A percentile compares a stretch with the other conserved stretches of the same genome.
Conservation (phyloP, 1,140 invertebrate genomes). For the Mesaphorura yosii region DNA sequence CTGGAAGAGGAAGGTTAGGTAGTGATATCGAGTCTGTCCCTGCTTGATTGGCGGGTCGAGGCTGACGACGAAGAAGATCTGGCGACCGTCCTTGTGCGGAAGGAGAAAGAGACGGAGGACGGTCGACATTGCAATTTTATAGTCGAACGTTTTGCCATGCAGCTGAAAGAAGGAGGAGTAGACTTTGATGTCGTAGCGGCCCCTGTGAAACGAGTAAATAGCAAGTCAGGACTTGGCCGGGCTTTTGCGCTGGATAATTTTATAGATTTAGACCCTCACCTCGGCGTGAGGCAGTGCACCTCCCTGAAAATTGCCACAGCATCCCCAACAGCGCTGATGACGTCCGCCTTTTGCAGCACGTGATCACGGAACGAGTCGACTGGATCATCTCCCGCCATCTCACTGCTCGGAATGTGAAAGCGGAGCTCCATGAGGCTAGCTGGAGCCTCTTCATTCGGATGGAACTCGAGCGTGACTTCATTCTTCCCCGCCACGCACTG, state of each 20-base stretch:
- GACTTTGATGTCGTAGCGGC: slow-evolving; percentile 98
- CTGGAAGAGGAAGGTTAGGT: slow-evolving; percentile 84
- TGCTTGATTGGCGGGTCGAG: slow-evolving; percentile 99
- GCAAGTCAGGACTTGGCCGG: neutral
- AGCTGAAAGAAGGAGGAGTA: slow-evolving; percentile 96
- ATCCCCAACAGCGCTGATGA: slow-evolving; percentile 94
- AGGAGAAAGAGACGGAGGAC: slow-evolving; percentile 87
- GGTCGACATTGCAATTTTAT: slow-evolving; percentile 96
- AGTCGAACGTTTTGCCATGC: slow-evolving; percentile 99
- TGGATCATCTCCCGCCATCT: slow-evolving; percentile 73
- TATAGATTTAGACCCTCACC: slow-evolving; percentile 56
- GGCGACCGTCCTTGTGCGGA: slow-evolving; percentile 93
- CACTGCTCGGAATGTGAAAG: slow-evolving; percentile 87
- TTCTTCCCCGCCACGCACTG: slow-evolving; percentile 96
- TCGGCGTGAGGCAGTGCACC: slow-evolving; percentile 94
- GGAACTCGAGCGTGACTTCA: slow-evolving; percentile 96
- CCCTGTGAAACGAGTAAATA: slow-evolving; percentile 51
- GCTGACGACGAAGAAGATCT: slow-evolving; percentile 96
- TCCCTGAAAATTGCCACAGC: slow-evolving; percentile 94
- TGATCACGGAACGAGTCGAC: slow-evolving; percentile 91
- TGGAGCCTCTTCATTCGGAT: slow-evolving; percentile 96
- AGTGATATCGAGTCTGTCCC: slow-evolving; percentile 94
- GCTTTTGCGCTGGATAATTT: neutral
- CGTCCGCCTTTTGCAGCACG: slow-evolving; percentile 92
- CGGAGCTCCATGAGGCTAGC: slow-evolving; percentile 90